These are phyloP conservation scores for Sebastes trivittatus DNA, from an alignment of 2,797 vertebrate genomes.

Conservation along the genomic window DNA sequence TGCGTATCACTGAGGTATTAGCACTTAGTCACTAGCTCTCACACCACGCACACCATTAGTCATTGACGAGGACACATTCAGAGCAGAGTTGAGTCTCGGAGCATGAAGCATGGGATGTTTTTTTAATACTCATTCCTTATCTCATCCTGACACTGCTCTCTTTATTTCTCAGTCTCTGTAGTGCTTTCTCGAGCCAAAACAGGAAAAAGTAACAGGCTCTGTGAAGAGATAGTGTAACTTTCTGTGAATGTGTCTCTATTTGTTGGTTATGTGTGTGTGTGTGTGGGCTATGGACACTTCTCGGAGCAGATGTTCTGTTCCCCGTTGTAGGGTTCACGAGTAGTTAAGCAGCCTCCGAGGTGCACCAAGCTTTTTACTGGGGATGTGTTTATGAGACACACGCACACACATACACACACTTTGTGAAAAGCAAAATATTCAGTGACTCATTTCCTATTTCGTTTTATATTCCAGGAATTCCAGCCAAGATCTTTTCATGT, in stretches of 20 bases:
- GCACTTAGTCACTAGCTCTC: slow-evolving; percentile 57
- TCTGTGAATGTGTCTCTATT: slow-evolving; percentile 23
- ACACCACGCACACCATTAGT: slow-evolving; percentile 51
- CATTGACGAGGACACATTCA: slow-evolving; percentile 52
- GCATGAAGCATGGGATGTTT: slow-evolving; percentile 34
- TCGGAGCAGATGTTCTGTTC: slow-evolving; percentile 63
- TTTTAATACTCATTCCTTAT: slow-evolving; percentile 47
- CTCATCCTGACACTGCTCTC: slow-evolving; percentile 46
- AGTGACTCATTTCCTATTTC: slow-evolving; percentile 73
- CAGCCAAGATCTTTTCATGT: slow-evolving; percentile 56
- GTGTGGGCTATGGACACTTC: slow-evolving; percentile 16
- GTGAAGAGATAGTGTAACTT: slow-evolving; percentile 6
- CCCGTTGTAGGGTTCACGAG: slow-evolving; percentile 44
- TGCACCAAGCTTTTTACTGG: slow-evolving; percentile 43
- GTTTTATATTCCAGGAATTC: slow-evolving; percentile 66
- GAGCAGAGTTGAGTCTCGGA: slow-evolving; percentile 42
- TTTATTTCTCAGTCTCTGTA: slow-evolving; percentile 23
- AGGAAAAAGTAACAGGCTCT: slow-evolving; percentile 14
- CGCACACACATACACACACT: background rate
- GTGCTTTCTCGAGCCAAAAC: slow-evolving; percentile 17
- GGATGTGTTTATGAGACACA: slow-evolving; percentile 42
- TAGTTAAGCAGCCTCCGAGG: slow-evolving; percentile 49
- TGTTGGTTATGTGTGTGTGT: slow-evolving; percentile 1
- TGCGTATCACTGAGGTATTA: slow-evolving; percentile 34
- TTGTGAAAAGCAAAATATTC: slow-evolving; percentile 44